Conservation (phyloP, 2,797 vertebrate species). For the Botia kubotai region DNA sequence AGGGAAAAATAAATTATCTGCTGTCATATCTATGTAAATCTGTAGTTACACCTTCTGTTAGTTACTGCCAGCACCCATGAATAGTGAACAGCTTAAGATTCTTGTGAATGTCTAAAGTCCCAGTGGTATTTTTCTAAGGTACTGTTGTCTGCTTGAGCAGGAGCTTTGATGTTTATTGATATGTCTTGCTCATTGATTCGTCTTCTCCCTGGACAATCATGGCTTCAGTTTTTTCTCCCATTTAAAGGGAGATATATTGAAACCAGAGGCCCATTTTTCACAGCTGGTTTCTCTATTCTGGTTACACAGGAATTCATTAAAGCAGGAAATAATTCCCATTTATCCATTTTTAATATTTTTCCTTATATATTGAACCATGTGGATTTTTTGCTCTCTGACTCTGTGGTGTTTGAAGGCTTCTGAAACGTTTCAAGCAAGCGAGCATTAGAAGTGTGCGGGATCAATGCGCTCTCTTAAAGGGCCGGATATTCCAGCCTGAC, state of each 20-base stretch:
- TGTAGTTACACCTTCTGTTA: slow-evolving; percentile 15
- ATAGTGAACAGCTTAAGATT: slow-evolving; percentile 50
- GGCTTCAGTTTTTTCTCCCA: slow-evolving; percentile 52
- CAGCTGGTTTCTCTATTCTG: slow-evolving; percentile 2
- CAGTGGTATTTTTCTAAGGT: slow-evolving; percentile 56
- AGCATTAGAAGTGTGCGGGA: slow-evolving; percentile 66
- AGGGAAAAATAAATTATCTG: neutral
- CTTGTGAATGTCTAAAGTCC: slow-evolving; percentile 50
- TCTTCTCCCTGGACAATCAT: slow-evolving; percentile 39
- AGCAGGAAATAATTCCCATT: slow-evolving; percentile 6
- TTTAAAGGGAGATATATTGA: slow-evolving; percentile 57
- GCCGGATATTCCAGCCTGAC: slow-evolving; percentile 64
- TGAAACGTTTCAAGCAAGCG: slow-evolving; percentile 65
- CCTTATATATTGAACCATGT: neutral
- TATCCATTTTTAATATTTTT: slow-evolving; percentile 25
- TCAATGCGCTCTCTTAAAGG: slow-evolving; percentile 74
- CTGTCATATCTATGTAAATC: neutral
- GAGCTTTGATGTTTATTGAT: slow-evolving; percentile 62
- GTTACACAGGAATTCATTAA: slow-evolving; percentile 25
- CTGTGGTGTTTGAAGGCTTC: slow-evolving; percentile 69
- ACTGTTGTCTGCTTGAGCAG: slow-evolving; percentile 44
- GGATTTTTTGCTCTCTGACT: slow-evolving; percentile 50
- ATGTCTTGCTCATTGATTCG: slow-evolving; percentile 58
- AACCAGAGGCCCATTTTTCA: slow-evolving; percentile 65
- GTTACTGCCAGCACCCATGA: slow-evolving; percentile 34